phyloP scores from a whole-genome alignment of 2,797 vertebrate species.

The Rhinella marina region DNA sequence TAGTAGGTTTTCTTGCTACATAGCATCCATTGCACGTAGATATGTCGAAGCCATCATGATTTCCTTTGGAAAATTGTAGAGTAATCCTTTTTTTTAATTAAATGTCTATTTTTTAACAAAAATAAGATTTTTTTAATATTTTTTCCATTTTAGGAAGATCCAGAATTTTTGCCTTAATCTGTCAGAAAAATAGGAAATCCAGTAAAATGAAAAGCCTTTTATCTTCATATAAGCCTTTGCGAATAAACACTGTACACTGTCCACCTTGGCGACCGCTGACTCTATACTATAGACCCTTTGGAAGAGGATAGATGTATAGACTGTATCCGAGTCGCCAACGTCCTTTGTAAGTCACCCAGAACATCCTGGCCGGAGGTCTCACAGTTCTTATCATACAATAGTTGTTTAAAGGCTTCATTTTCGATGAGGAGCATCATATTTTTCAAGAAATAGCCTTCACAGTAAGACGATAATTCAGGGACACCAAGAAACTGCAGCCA shows the following conservation, averaged over 20 bases:
- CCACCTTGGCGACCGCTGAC: constrained; percentile 52
- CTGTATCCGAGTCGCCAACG: constrained; percentile 92
- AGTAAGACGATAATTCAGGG: constrained; percentile 89
- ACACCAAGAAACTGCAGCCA: constrained; percentile 89
- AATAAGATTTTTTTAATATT: constrained; percentile 24
- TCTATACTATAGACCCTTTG: constrained; percentile 96
- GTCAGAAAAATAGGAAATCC: constrained; percentile 63
- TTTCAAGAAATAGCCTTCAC: constrained; percentile 98
- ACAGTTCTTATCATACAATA: constrained; percentile 86
- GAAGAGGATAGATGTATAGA: constrained; percentile 98
- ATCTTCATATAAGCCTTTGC: constrained; percentile 66
- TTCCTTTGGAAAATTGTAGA: constrained; percentile 52
- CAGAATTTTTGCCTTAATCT: constrained; percentile 62
- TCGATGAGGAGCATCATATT: constrained; percentile 98
- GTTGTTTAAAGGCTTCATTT: constrained; percentile 93
- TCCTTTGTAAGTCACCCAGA: constrained; percentile 94
- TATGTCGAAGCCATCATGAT: constrained; percentile 47
- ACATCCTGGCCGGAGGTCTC: constrained; percentile 87
- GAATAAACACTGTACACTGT: constrained; percentile 65
- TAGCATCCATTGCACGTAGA: not conserved
- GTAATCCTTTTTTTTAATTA: constrained; percentile 46
- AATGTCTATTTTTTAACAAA: constrained; percentile 46
- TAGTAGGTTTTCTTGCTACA: constrained; percentile 24
- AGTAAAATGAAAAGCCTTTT: constrained; percentile 60
- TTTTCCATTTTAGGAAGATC: constrained; percentile 18